Base-by-base conservation (phyloP, 2,113 vertebrate species). In the Myrmecobius fasciatus region DNA sequence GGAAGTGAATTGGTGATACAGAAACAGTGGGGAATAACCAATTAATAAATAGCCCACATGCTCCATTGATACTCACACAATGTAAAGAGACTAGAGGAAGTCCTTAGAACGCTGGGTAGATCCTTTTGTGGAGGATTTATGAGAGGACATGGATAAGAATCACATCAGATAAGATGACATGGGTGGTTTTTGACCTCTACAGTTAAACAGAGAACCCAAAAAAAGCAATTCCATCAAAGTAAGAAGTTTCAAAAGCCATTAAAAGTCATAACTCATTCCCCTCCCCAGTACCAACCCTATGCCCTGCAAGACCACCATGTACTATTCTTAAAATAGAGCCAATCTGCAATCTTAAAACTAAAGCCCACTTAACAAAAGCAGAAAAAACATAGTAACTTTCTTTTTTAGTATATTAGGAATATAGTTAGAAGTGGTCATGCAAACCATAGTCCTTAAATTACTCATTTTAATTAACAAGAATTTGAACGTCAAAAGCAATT, bases 401-500 rank as follows among this genome's bases (percentile, higher is more conserved):
- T 93, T 53, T 83, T 90, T 20, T 28, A 28, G 60, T 26, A 53
- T 60, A 49, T 92, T 51, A 36, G 88, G 51, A 49, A 91, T 67
- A 36, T 26, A 28, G 56, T 47, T 89, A 90, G 91, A 90, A 92
- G 49, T 49, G 75, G 60, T 51, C 47, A 88, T 1, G 11, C 31
- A 47, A 91, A 93, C 67, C 25, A 11, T 46, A 31, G 93, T n/a
- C 53, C 91, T 53, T 90, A 92, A 56, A 46, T 51, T 91, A 54
- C 91, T 95, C 11, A 46, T 46, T 91, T 51, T 93, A 52, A 94
- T 94, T 92, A 43, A 92, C 92, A 96, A 93, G 91, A 17, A 3
- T 95, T 93, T 25, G 36, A 53, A 92, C 0, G 1, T 91, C 54
- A 47, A 89, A 92, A 53, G 48, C 90, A 43, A n/a, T 93, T 14